Percentiles rank a stretch among this genome's conserved stretches.
Evolutionary conservation across 2,888 invertebrate genomes (phyloP).

Genomic region (Drosophila lutescens): DNA sequence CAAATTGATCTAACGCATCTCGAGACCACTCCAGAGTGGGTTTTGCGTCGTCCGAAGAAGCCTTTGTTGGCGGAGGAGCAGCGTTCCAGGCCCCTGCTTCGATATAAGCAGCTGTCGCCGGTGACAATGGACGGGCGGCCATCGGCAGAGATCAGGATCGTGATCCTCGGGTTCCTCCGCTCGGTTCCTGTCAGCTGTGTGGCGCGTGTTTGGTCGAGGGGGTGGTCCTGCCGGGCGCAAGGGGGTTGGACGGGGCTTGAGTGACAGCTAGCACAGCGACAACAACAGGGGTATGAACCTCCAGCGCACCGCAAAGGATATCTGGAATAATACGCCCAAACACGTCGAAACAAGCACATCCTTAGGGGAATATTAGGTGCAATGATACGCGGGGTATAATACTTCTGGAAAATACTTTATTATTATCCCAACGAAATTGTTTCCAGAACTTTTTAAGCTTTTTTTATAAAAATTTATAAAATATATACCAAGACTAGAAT

Average conservation of each 20-base stretch:
- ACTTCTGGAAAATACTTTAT: background rate
- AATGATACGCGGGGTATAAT: background rate
- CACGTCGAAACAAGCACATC: constrained; percentile 1
- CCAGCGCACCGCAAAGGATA: constrained; percentile 1
- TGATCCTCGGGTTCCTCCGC: constrained; percentile 21
- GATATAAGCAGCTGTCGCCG: constrained; percentile 32
- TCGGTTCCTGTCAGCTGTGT: constrained; percentile 57
- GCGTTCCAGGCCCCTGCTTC: background rate
- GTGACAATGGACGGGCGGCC: constrained; percentile 36
- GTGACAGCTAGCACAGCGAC: constrained; percentile 43
- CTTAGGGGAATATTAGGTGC: background rate
- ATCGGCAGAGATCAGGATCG: constrained; percentile 41
- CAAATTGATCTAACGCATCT: constrained; percentile 54
- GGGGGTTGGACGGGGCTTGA: constrained; percentile 28
- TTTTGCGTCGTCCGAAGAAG: background rate
- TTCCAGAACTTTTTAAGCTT: too few species aligned
- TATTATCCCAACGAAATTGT: background rate
- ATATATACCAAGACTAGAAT: too few species aligned
- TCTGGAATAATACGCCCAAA: constrained; percentile 1
- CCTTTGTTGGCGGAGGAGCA: constrained; percentile 1
- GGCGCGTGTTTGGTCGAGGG: constrained; percentile 58
- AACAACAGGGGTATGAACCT: constrained; percentile 11
- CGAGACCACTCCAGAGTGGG: constrained; percentile 30
- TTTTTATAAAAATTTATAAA: too few species aligned
- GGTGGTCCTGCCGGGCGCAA: constrained; percentile 7